Evolutionary conservation across 2,797 vertebrate species (phyloP).

Genomic region (Sebastes itinus): DNA sequence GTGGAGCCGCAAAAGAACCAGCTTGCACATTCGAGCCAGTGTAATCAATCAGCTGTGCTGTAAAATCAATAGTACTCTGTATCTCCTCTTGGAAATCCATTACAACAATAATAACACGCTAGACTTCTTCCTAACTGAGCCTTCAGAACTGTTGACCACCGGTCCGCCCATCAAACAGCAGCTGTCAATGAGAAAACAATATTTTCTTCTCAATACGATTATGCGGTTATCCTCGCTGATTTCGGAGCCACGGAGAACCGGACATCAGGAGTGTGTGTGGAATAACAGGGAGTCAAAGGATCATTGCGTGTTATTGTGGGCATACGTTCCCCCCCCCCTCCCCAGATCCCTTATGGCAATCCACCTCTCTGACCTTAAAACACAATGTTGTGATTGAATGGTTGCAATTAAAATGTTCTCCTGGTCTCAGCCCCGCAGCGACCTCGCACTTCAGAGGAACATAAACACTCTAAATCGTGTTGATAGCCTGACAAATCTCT

Average conservation of each 20-base stretch:
- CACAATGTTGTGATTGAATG: slow-evolving; percentile 76
- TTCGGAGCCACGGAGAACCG: slow-evolving; percentile 7
- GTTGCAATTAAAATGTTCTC: slow-evolving; percentile 76
- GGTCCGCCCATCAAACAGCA: slow-evolving; percentile 22
- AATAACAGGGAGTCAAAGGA: slow-evolving; percentile 58
- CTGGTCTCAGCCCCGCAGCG: slow-evolving; percentile 43
- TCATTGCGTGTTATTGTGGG: slow-evolving; percentile 69
- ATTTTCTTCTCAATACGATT: slow-evolving; percentile 14
- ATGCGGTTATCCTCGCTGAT: slow-evolving; percentile 20
- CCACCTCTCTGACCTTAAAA: slow-evolving; percentile 65
- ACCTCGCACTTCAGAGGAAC: slow-evolving; percentile 46
- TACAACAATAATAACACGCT: slow-evolving; percentile 20
- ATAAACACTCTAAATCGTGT: slow-evolving; percentile 64
- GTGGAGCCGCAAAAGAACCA: background rate
- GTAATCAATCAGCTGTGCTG: slow-evolving; percentile 20
- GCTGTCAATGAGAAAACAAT: slow-evolving; percentile 13
- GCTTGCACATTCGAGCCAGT: background rate
- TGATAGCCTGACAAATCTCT: slow-evolving; percentile 38
- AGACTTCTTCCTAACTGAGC: background rate
- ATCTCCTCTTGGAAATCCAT: slow-evolving; percentile 30
- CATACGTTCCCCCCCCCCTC: slow-evolving; percentile 12
- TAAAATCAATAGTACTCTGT: slow-evolving; percentile 41
- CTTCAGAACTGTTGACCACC: background rate
- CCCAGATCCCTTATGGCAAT: slow-evolving; percentile 48
- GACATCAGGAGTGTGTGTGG: slow-evolving; percentile 27